Percentiles rank a stretch among this genome's conserved stretches.
Conservation (phyloP, 2,113 vertebrate genomes). For the Calyptommatus sinebrachiatus region DNA sequence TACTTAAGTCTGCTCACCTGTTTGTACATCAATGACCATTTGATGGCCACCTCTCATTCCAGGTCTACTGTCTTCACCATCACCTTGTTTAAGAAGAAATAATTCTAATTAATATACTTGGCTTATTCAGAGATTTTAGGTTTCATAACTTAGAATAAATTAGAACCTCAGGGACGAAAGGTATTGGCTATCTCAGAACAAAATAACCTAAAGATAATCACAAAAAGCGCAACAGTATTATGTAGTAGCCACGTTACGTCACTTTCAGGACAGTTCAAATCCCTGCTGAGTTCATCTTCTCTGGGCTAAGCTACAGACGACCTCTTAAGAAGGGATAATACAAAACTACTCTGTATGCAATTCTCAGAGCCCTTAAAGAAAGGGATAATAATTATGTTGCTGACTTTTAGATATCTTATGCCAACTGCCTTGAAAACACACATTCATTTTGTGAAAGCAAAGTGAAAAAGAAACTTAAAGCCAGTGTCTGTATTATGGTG, state of each 20-base stretch:
- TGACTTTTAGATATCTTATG: too few relatives aligned
- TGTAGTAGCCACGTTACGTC: not conserved
- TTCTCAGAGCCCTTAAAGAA: too few relatives aligned
- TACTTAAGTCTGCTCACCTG: slow-evolving; percentile 76
- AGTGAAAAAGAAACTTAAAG: not conserved
- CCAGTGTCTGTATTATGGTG: not conserved
- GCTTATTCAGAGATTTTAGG: not conserved
- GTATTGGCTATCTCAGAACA: not conserved
- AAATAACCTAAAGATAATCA: not conserved
- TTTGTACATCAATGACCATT: slow-evolving; percentile 99
- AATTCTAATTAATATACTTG: not conserved
- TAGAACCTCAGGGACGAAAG: not conserved
- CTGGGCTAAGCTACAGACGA: not conserved
- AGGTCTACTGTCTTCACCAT: slow-evolving; percentile 92
- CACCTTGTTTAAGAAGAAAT: slow-evolving; percentile 71
- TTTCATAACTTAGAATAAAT: not conserved
- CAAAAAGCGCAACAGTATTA: not conserved
- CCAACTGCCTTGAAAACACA: not conserved
- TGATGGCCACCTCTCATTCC: slow-evolving; percentile 99
- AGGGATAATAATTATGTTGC: not conserved
- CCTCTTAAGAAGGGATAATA: not conserved
- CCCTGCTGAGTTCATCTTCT: not conserved
- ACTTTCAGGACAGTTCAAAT: not conserved
- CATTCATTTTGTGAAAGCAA: not conserved
- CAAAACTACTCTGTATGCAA: not conserved